Evolutionary conservation across 1,140 invertebrate genomes (phyloP).

Genomic region (Metopolophium dirhodum): DNA sequence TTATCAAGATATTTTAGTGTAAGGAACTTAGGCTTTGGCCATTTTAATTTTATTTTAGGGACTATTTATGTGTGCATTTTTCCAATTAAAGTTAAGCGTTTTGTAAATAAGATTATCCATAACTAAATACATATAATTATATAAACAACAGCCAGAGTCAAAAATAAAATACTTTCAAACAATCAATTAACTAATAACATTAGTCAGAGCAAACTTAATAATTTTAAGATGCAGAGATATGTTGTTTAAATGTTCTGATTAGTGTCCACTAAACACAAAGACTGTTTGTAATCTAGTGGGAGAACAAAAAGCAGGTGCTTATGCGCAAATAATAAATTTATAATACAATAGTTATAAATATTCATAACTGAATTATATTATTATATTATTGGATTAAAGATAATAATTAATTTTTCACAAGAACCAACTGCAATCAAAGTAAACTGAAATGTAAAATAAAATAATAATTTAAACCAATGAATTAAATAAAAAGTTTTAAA

Average conservation of each 20-base stretch:
- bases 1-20: background rate
- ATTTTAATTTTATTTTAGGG: slow-evolving; percentile 9
- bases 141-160: background rate
- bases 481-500: background rate
- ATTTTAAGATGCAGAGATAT: background rate
- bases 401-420: background rate
- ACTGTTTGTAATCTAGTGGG: background rate
- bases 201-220: background rate
- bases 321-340: background rate
- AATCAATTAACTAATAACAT: background rate
- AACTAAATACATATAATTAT: background rate
- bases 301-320: background rate
- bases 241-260: background rate
- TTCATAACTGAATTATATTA: background rate
- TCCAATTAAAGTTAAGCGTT: background rate
- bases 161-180: background rate
- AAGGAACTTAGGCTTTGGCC: slow-evolving; percentile 10
- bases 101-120: background rate
- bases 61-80: background rate
- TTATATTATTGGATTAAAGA: background rate
- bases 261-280: background rate
- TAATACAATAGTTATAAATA: background rate
- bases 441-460: background rate
- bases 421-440: background rate
- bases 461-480: background rate